Evolutionary conservation across 1,140 invertebrate species (phyloP).

Genomic region (Aphis gossypii): DNA sequence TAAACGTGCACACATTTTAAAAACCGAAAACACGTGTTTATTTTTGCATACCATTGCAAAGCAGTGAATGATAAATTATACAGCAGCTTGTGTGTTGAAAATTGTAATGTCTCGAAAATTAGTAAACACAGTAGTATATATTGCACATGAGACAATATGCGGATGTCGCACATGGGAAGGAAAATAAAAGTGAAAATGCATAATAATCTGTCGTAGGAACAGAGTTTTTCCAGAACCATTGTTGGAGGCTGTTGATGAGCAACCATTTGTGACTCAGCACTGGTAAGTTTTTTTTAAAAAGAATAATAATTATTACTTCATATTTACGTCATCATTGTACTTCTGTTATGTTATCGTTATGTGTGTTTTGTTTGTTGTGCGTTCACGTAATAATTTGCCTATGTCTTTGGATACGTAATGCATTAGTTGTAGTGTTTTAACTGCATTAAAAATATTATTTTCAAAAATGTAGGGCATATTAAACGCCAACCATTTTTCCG

Average conservation of each 20-base stretch:
- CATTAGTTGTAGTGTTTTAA: background rate
- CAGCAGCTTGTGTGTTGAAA: background rate
- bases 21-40: background rate
- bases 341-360: background rate
- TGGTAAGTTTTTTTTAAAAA: background rate
- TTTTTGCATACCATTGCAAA: slow-evolving; percentile 13
- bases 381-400: slow-evolving; percentile 1
- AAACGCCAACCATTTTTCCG: background rate
- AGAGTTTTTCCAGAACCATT: slow-evolving; percentile 21
- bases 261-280: slow-evolving; percentile 38
- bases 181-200: slow-evolving; percentile 53
- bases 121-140: background rate
- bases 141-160: slow-evolving; percentile 24
- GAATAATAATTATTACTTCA: background rate
- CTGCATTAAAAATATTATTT: background rate
- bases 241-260: slow-evolving; percentile 54
- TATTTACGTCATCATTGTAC: background rate
- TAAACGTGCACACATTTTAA: background rate
- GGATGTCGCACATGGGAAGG: slow-evolving; percentile 29
- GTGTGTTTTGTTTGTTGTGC: background rate
- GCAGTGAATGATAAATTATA: background rate
- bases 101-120: slow-evolving; percentile 29
- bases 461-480: background rate
- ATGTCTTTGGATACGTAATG: background rate
- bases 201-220: slow-evolving; percentile 23